Base-by-base conservation (phyloP, 2,113 vertebrate genomes). In the Heterotis niloticus region DNA sequence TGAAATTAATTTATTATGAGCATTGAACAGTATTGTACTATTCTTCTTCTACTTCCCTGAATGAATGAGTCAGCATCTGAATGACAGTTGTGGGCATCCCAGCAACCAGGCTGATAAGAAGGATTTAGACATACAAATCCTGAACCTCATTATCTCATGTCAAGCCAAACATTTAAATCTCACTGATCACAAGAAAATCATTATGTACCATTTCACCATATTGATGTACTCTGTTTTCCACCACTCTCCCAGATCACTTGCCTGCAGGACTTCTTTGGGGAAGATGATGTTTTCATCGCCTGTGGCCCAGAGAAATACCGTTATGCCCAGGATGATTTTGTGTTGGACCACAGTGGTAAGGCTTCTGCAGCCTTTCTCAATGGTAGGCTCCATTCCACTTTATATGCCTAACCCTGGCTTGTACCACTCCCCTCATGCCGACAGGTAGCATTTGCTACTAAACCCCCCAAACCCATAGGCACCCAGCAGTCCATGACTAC, bases 191-290 rank as follows among this genome's bases (percentile, higher is more conserved):
- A 62, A 62, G 14, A 62, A 20, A 62, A 10, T 12, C 60, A 7
- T 20, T 17, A 10, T 10, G 0, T 20, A 2, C 20, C 14, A 5
- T 4, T 20, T 20, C 20, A 62, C 60, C 13, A 20, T 20, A 14
- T 14, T 62, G 20, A 20, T 62, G 57, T 29, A 62, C 59, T 72
- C 65, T 73, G 28, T 12, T 29, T 57, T 68, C 78, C 13, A 64
- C 28, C 62, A 77, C 83, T 64, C 73, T 80, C 88, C 4, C 84
- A 98, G 98, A 93, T 98, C 59, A 94, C 91, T 10, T 94, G 95
- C 85, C 91, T 99, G 86, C 97, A 98, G 89, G 98, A 99, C 80
- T 99, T 99, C 88, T 99, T 99, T 77, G 95, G 95, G n/a, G 96
- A 98, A 5, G 97, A 98, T 26, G 97, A 99, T 1, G 97, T 99